Evolutionary conservation across 2,797 vertebrate genomes (phyloP).

Genomic region (Dryobates pubescens): DNA sequence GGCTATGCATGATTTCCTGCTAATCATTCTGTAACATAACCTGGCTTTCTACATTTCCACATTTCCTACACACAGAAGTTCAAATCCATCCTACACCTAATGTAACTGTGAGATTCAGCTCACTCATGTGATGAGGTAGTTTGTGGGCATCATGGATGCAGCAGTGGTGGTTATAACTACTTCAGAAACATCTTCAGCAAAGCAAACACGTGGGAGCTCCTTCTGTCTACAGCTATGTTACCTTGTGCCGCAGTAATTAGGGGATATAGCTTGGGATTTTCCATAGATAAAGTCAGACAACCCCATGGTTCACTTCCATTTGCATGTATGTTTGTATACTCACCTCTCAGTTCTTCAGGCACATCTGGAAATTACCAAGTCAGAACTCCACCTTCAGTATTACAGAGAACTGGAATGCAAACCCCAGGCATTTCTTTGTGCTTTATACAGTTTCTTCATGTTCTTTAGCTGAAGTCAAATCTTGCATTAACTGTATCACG

Average conservation of each 20-base stretch:
- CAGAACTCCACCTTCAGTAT: not conserved
- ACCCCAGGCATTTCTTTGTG: not conserved
- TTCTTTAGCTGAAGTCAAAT: not conserved
- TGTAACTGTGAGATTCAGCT: fast-evolving
- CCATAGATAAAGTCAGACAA: not conserved
- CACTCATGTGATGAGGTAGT: not conserved
- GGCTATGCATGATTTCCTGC: not conserved
- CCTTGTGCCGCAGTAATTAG: fast-evolving
- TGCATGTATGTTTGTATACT: fast-evolving
- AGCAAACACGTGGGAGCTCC: not conserved
- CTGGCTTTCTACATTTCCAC: not conserved
- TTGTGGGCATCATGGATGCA: not conserved
- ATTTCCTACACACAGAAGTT: not conserved
- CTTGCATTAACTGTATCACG: not conserved
- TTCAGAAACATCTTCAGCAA: not conserved
- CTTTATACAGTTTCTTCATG: not conserved
- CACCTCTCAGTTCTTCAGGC: not conserved
- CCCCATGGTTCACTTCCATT: not conserved
- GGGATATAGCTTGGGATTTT: not conserved
- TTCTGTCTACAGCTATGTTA: not conserved
- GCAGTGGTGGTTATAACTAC: not conserved
- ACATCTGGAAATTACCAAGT: not conserved
- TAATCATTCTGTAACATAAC: not conserved
- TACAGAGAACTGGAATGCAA: not conserved
- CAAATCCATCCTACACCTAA: not conserved